A percentile compares a stretch with the other conserved stretches of the same genome.
phyloP scores from a whole-genome alignment of 2,888 invertebrate genomes.

The Prosapia bicincta region DNA sequence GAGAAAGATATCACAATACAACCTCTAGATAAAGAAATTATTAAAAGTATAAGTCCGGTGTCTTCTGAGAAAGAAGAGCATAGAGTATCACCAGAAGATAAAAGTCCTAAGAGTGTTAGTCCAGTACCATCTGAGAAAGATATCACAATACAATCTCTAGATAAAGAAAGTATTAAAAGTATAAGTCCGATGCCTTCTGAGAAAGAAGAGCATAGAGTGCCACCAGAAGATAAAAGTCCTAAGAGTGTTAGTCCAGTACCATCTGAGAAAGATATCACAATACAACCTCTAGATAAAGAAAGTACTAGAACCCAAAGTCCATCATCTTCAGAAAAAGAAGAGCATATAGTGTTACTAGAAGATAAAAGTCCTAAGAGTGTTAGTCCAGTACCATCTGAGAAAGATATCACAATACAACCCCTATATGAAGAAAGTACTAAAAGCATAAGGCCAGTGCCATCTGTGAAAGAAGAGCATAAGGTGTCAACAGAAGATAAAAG shows the following conservation, averaged over 20 bases:
- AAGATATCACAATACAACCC: no score
- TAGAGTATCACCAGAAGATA: constrained; percentile 34
- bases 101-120: constrained; percentile 44
- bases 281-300: no score
- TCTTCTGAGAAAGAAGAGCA: not conserved
- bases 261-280: no score
- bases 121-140: not conserved
- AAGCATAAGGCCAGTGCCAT: constrained; percentile 31
- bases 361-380: not conserved
- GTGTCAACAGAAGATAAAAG: not conserved
- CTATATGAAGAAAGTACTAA: constrained; percentile 48
- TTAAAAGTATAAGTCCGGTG: constrained; percentile 5
- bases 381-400: constrained; percentile 6
- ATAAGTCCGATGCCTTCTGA: constrained; percentile 12
- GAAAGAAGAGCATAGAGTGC: not conserved
- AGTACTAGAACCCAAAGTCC: constrained; percentile 1
- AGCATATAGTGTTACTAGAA: not conserved
- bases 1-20: no score
- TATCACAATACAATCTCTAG: not conserved
- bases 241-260: no score
- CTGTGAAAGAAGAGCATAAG: not conserved
- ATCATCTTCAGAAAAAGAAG: constrained; percentile 33
- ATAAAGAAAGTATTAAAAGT: not conserved
- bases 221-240: no score
- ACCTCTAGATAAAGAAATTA: constrained; percentile 7